Evolutionary conservation across 2,888 invertebrate species (phyloP).

Genomic region (Pseudococcus viburni): DNA sequence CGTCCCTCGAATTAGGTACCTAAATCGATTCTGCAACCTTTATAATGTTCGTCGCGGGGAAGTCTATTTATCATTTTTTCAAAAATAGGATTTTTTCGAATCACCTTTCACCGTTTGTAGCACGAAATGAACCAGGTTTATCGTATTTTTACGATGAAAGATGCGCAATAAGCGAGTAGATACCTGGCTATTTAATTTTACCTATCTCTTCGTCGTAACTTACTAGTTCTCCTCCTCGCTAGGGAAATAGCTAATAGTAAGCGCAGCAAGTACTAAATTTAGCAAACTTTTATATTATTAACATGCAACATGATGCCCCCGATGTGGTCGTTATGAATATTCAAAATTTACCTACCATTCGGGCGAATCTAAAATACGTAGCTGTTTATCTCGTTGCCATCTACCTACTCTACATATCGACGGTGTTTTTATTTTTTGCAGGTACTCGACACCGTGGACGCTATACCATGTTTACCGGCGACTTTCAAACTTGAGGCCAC

Average conservation of each 20-base stretch:
- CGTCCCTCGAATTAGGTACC: too few relatives aligned
- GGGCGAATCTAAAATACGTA: too few relatives aligned
- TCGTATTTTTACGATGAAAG: background rate
- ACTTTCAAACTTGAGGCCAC: background rate
- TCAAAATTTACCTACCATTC: too few relatives aligned
- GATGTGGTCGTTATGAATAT: too few relatives aligned
- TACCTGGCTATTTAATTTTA: background rate
- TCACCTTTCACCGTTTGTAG: background rate
- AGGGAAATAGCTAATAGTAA: too few relatives aligned
- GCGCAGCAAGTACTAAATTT: too few relatives aligned
- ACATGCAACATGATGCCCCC: too few relatives aligned
- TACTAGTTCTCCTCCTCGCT: too few relatives aligned
- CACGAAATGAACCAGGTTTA: background rate
- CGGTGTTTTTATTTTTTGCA: background rate
- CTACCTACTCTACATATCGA: too few relatives aligned
- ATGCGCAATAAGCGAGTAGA: background rate
- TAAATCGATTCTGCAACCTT: background rate
- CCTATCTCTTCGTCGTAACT: background rate
- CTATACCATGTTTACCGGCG: background rate
- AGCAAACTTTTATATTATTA: too few relatives aligned
- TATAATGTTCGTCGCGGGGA: background rate
- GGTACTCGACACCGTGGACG: background rate
- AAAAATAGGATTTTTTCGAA: background rate
- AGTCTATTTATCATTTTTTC: background rate
- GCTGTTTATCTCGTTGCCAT: too few relatives aligned